Percentiles rank a stretch among this genome's conserved stretches.
These are phyloP conservation scores for Meta bourneti DNA, from an alignment of 2,888 invertebrate genomes.

Conservation along the genomic window DNA sequence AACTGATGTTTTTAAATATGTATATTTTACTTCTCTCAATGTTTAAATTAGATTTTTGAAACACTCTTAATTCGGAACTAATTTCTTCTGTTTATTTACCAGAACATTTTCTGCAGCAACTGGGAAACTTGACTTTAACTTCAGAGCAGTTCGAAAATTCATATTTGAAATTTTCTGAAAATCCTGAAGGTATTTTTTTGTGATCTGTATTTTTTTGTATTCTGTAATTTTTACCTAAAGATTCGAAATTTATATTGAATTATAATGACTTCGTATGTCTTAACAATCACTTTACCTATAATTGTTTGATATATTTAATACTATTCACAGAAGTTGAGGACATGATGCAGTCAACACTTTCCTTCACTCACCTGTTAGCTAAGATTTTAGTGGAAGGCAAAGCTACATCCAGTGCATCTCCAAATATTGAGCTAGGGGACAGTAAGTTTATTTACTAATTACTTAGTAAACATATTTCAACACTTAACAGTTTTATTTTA, in stretches of 20 bases:
- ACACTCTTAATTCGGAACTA: too few species aligned
- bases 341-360: slow-evolving; percentile 82
- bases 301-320: not conserved
- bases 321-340: slow-evolving; percentile 78
- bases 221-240: too few species aligned
- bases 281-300: too few species aligned
- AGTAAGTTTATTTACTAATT: slow-evolving; percentile 45
- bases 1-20: not conserved
- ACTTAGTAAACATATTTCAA: not conserved
- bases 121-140: slow-evolving; percentile 57
- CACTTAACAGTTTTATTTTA: not conserved
- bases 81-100: not conserved
- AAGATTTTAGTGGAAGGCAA: slow-evolving; percentile 87
- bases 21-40: not conserved
- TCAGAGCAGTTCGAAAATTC: slow-evolving; percentile 63
- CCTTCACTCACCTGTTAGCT: slow-evolving; percentile 84
- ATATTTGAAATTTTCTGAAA: slow-evolving; percentile 46
- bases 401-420: slow-evolving; percentile 88
- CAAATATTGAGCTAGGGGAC: slow-evolving; percentile 83
- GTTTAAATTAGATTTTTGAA: not conserved
- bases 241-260: too few species aligned
- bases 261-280: too few species aligned
- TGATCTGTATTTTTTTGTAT: not conserved
- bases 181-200: slow-evolving; percentile 61
- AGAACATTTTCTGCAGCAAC: slow-evolving; percentile 66